A percentile compares a stretch with the other conserved stretches of the same genome.
Conservation (phyloP, 2,888 invertebrate species). For the Patella depressa region DNA sequence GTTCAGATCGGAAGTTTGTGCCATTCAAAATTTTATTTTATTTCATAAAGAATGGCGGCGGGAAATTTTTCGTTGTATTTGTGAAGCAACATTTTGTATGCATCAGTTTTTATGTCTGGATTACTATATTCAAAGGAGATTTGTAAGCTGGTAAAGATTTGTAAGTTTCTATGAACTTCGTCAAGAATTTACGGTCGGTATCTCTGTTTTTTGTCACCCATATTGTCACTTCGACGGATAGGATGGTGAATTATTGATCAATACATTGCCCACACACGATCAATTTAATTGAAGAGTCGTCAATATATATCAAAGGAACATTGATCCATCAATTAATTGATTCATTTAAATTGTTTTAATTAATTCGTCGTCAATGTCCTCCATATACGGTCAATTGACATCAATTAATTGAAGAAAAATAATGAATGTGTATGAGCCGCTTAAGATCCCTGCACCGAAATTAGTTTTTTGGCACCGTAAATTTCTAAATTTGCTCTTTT, state of each 20-base stretch:
- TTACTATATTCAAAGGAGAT: slow-evolving; percentile 50
- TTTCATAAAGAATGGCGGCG: slow-evolving; percentile 37
- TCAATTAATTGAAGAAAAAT: not conserved
- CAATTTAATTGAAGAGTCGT: not conserved
- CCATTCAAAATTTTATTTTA: slow-evolving; percentile 51
- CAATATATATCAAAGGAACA: not conserved
- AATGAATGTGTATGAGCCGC: not conserved
- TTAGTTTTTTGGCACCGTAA: too few relatives aligned
- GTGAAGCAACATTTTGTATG: slow-evolving; percentile 29
- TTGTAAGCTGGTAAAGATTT: slow-evolving; percentile 39
- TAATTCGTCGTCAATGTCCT: not conserved
- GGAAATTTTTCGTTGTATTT: slow-evolving; percentile 33
- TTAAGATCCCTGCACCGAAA: too few relatives aligned
- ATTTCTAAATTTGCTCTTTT: too few relatives aligned
- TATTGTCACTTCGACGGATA: not conserved
- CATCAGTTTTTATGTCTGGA: slow-evolving; percentile 40
- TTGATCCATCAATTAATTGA: not conserved
- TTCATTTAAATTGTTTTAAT: not conserved
- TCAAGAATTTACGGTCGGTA: slow-evolving; percentile 24
- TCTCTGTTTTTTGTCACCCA: not conserved
- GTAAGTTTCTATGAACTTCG: slow-evolving; percentile 52
- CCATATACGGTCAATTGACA: not conserved
- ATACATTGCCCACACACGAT: not conserved
- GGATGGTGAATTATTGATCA: not conserved
- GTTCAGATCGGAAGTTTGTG: slow-evolving; percentile 49